Base-by-base conservation (phyloP, 2,113 vertebrate species). In the Numida meleagris region DNA sequence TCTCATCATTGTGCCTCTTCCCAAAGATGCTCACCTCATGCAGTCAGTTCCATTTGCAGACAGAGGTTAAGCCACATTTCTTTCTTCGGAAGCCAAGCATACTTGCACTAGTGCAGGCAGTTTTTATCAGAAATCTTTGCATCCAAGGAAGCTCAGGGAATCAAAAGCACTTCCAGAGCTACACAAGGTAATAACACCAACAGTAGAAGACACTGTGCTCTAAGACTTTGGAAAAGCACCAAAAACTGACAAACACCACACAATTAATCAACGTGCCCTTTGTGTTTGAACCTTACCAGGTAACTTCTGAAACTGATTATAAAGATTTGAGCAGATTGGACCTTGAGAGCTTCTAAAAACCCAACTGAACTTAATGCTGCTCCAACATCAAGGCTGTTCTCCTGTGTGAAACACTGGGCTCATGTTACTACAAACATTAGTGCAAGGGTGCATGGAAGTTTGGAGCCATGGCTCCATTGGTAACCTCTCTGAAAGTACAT, bases 401-500 rank as follows among this genome's bases (percentile, higher is more conserved):
- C 31, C 29, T 18, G 2, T 7, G 38, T 12, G 24, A 40, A 67
- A 10, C 40, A 7, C 1, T 0, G 23, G 14, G 24, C 10, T 45
- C 17, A 13, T 38, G 29, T 40, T 43, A 14, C 24, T 25, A 29
- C 45, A 48, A 55, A 43, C 6, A 17, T 24, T 55, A 31, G 17
- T 12, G 12, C 4, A 9, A 5, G n/a, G 20, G 23, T 9, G 19
- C 25, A 7, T 31, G 11, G 2, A 45, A 45, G 20, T 23, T n/a
- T 53, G 21, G 43, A 72, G 10, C 19, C 34, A 12, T 20, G 19
- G 8, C 6, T 21, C 57, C 31, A 5, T 38, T 29, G 34, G 50
- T 48, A 55, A 61, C 34, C 19, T 24, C n/a, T 40, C 53, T 77
- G n/a, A 25, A 86, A 59, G 10, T 24, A 24, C 2, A 5, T 4